Percentiles rank a stretch among this genome's conserved stretches.
phyloP scores from a whole-genome alignment of 1,140 invertebrate genomes.

The Thalassaphorura encarpata region DNA sequence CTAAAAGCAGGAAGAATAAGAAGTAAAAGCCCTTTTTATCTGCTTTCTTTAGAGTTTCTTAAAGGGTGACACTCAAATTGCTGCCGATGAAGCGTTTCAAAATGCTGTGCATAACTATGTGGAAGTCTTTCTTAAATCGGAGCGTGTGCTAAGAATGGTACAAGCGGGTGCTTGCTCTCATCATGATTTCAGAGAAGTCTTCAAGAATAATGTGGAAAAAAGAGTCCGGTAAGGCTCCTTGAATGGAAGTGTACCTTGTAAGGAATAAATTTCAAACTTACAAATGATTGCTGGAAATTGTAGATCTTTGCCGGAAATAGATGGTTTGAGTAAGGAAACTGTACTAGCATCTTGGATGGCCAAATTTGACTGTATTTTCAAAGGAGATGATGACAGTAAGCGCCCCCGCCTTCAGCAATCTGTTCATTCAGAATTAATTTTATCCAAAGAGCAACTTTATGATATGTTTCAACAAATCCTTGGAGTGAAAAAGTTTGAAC shows the following conservation, averaged over 20 bases:
- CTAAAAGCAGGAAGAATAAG: too few species aligned
- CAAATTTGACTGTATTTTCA: conserved; percentile 98
- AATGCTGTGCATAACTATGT: conserved; percentile 96
- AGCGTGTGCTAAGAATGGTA: conserved; percentile 86
- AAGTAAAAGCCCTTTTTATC: too few species aligned
- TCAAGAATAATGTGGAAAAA: conserved; percentile 95
- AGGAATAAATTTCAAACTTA: background rate
- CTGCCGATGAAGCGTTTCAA: conserved; percentile 97
- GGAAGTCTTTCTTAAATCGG: conserved; percentile 95
- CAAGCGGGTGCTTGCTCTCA: conserved; percentile 93
- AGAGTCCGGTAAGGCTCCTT: conserved; percentile 60
- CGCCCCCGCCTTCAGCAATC: conserved; percentile 78
- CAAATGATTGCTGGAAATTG: conserved; percentile 26
- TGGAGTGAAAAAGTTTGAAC: conserved; percentile 98
- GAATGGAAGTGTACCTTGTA: background rate
- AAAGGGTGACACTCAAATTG: conserved; percentile 92
- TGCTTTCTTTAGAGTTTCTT: conserved; percentile 59
- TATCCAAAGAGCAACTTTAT: conserved; percentile 94
- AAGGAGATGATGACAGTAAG: conserved; percentile 82
- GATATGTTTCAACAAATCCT: conserved; percentile 99
- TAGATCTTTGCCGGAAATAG: conserved; percentile 94
- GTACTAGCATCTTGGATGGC: conserved; percentile 98
- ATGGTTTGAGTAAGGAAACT: conserved; percentile 98
- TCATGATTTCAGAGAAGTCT: conserved; percentile 97
- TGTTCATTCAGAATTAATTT: conserved; percentile 78